phyloP scores from a whole-genome alignment of 2,888 invertebrate genomes.

The Cerastoderma edule region DNA sequence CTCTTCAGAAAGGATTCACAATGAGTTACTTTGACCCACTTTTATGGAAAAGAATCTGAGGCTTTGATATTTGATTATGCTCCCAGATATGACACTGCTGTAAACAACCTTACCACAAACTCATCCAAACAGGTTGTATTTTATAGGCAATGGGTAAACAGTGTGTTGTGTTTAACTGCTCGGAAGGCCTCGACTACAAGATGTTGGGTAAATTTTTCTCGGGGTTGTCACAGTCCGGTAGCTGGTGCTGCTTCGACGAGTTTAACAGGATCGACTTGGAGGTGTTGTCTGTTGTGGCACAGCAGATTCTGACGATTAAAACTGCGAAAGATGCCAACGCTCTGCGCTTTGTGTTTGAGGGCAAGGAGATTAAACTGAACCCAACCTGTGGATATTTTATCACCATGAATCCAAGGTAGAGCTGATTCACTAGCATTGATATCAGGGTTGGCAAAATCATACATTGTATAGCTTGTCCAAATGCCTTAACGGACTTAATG shows the following conservation, averaged over 20 bases:
- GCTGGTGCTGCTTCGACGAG: constrained; percentile 84
- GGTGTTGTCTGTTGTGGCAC: constrained; percentile 83
- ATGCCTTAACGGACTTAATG: too few relatives aligned
- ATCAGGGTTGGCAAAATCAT: too few relatives aligned
- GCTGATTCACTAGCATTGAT: too few relatives aligned
- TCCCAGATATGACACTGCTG: too few relatives aligned
- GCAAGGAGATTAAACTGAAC: constrained; percentile 83
- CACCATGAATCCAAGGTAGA: constrained; percentile 84
- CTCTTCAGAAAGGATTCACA: too few relatives aligned
- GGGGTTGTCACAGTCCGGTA: constrained; percentile 83
- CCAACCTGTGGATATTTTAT: constrained; percentile 83
- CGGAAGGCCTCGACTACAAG: constrained; percentile 83
- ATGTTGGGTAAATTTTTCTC: constrained; percentile 84
- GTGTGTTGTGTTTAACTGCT: constrained; percentile 84
- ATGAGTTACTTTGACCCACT: too few relatives aligned
- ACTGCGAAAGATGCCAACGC: constrained; percentile 81
- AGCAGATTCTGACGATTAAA: constrained; percentile 83
- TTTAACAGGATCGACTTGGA: constrained; percentile 84
- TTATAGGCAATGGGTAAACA: constrained; percentile 83
- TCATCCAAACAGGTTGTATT: too few relatives aligned
- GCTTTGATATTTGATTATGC: too few relatives aligned
- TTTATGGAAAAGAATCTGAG: too few relatives aligned
- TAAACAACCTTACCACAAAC: too few relatives aligned
- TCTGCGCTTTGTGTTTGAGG: constrained; percentile 83
- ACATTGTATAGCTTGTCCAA: too few relatives aligned